Evolutionary conservation across 2,797 vertebrate species (phyloP).

Genomic region (Triplophysa yarkandensis): DNA sequence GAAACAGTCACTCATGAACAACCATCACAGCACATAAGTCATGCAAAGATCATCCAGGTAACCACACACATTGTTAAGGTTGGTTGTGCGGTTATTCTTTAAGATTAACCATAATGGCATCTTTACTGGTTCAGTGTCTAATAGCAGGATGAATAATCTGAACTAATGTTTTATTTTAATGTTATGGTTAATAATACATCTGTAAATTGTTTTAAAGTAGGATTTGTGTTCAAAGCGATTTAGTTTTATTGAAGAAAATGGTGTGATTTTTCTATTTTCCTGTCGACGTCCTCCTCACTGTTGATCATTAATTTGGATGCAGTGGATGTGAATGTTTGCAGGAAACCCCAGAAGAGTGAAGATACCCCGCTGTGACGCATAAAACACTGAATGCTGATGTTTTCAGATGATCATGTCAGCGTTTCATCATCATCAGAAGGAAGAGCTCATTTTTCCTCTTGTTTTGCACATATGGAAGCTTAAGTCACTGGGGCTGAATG

Average conservation of each 20-base stretch:
- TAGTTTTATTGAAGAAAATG: neutral
- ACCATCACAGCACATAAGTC: no score
- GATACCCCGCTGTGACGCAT: neutral
- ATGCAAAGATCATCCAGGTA: no score
- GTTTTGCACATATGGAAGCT: conserved; percentile 59
- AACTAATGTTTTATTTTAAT: no score
- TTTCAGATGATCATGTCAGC: neutral
- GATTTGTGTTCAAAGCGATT: conserved; percentile 3
- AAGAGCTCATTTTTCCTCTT: conserved; percentile 46
- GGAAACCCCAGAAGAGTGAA: conserved; percentile 16
- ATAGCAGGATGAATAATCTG: neutral
- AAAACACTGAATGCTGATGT: conserved; percentile 14
- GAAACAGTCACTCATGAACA: no score
- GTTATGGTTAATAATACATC: no score
- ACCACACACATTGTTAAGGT: no score
- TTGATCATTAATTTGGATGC: conserved; percentile 30
- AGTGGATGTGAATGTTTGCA: neutral
- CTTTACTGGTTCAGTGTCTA: no score
- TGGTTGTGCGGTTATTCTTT: no score
- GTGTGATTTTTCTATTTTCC: neutral
- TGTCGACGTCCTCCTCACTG: neutral
- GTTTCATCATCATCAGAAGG: conserved; percentile 51
- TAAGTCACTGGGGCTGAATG: conserved; percentile 36
- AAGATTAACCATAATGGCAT: no score
- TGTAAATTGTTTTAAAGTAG: no score